Percentiles rank a stretch among this genome's conserved stretches.
phyloP scores from a whole-genome alignment of 2,797 vertebrate genomes.

The Spondyliosoma cantharus region DNA sequence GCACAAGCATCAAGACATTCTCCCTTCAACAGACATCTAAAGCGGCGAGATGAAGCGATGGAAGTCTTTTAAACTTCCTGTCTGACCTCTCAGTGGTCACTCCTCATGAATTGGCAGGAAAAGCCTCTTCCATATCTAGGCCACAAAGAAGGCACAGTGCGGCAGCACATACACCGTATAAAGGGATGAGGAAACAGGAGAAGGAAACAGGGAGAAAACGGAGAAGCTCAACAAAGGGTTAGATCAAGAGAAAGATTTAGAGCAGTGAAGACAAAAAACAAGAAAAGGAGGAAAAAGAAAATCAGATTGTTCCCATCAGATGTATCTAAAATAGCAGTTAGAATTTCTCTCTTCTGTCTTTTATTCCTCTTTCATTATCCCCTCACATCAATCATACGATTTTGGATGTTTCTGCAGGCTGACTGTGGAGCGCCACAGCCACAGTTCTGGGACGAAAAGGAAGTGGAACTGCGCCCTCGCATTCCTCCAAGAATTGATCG shows the following conservation, averaged over 20 bases:
- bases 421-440: conserved; percentile 39
- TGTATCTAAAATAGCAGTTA: conserved; percentile 54
- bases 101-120: conserved; percentile 29
- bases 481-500: conserved; percentile 65
- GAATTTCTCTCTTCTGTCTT: conserved; percentile 16
- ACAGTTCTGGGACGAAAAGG: conserved; percentile 10
- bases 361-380: conserved; percentile 61
- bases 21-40: conserved; percentile 23
- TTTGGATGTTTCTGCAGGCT: conserved; percentile 43
- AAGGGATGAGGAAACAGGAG: conserved; percentile 21
- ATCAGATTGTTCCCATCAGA: conserved; percentile 29
- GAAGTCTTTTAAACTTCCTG: conserved; percentile 15
- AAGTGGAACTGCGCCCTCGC: conserved; percentile 28
- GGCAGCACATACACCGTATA: conserved; percentile 15
- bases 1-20: conserved; percentile 17
- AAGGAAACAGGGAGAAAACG: conserved; percentile 1
- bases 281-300: conserved; percentile 14
- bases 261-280: conserved; percentile 17
- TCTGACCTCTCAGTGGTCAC: conserved; percentile 24
- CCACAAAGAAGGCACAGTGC: conserved; percentile 40
- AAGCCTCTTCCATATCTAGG: conserved; percentile 23
- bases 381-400: conserved; percentile 46
- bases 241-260: conserved; percentile 7
- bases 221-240: neutral
- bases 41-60: conserved; percentile 11